A percentile compares a stretch with the other conserved stretches of the same genome.
phyloP scores from a whole-genome alignment of 2,797 vertebrate species.

The Hoplostethus atlanticus region DNA sequence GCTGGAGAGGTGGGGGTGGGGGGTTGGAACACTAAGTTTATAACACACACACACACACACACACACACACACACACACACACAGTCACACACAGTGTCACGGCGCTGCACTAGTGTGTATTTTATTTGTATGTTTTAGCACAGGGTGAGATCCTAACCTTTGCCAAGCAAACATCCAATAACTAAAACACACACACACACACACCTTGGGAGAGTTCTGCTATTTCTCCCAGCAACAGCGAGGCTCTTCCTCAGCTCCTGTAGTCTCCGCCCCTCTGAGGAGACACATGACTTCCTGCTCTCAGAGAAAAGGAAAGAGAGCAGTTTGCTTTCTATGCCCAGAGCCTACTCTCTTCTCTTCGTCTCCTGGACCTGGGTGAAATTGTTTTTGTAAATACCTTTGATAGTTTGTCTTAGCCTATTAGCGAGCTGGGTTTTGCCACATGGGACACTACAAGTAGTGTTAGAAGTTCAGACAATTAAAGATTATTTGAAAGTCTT shows the following conservation, averaged over 20 bases:
- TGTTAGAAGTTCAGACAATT: too few species aligned
- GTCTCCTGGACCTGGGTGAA: constrained; percentile 8
- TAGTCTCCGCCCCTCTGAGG: constrained; percentile 44
- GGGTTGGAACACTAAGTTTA: constrained; percentile 19
- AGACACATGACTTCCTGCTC: constrained; percentile 82
- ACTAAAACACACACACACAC: constrained; percentile 4
- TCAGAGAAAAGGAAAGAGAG: constrained; percentile 64
- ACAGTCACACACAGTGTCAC: constrained; percentile 31
- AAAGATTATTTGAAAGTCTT: too few species aligned
- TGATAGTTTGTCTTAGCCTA: neutral
- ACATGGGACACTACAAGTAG: too few species aligned
- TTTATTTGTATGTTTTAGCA: constrained; percentile 51
- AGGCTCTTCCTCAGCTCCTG: constrained; percentile 44
- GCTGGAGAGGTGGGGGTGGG: constrained; percentile 56
- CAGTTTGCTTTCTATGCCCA: constrained; percentile 21
- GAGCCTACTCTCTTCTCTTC: constrained; percentile 15
- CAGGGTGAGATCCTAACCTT: constrained; percentile 53
- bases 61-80: constrained; percentile 47
- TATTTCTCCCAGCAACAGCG: constrained; percentile 67
- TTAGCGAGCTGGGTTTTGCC: too few species aligned
- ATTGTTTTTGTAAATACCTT: constrained; percentile 16
- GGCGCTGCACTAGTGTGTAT: constrained; percentile 31
- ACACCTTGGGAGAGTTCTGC: constrained; percentile 37
- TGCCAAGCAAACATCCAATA: constrained; percentile 33
- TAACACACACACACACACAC: constrained; percentile 27